phyloP scores from a whole-genome alignment of 2,888 invertebrate genomes.

The Endomychus coccineus region DNA sequence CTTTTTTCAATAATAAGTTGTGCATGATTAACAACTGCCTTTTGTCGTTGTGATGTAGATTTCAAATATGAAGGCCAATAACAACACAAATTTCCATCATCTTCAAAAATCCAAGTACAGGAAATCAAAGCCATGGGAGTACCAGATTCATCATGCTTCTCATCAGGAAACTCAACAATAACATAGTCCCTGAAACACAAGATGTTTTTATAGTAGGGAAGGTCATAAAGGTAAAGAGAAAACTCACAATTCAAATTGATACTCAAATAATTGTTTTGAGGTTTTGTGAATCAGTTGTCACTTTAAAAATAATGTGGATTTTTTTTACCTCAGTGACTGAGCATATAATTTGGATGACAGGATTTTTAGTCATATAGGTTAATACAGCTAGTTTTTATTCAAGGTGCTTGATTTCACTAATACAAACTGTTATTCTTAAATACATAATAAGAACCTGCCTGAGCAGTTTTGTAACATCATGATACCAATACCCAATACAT shows the following conservation, averaged over 20 bases:
- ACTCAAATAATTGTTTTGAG: too few relatives aligned
- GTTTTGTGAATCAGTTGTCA: too few relatives aligned
- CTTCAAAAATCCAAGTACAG: slow-evolving; percentile 5
- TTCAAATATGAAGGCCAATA: slow-evolving; percentile 5
- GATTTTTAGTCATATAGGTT: too few relatives aligned
- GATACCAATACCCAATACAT: too few relatives aligned
- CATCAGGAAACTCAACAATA: slow-evolving; percentile 8
- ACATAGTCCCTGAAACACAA: slow-evolving; percentile 7
- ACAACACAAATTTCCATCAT: slow-evolving; percentile 5
- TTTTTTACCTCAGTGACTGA: too few relatives aligned
- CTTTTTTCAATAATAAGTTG: slow-evolving; percentile 2
- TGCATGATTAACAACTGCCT: slow-evolving; percentile 2
- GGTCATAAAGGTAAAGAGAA: not conserved
- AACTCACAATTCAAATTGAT: not conserved
- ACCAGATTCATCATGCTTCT: not conserved
- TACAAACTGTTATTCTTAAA: too few relatives aligned
- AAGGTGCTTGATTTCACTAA: too few relatives aligned
- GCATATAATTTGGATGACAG: too few relatives aligned
- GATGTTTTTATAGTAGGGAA: slow-evolving; percentile 1
- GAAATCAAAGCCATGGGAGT: slow-evolving; percentile 5
- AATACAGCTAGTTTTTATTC: too few relatives aligned
- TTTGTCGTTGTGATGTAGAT: slow-evolving; percentile 3
- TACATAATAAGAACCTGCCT: too few relatives aligned
- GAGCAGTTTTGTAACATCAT: too few relatives aligned
- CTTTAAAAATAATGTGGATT: too few relatives aligned